Base-by-base conservation (phyloP, 2,113 vertebrate genomes). In the Oreocharis arfaki region DNA sequence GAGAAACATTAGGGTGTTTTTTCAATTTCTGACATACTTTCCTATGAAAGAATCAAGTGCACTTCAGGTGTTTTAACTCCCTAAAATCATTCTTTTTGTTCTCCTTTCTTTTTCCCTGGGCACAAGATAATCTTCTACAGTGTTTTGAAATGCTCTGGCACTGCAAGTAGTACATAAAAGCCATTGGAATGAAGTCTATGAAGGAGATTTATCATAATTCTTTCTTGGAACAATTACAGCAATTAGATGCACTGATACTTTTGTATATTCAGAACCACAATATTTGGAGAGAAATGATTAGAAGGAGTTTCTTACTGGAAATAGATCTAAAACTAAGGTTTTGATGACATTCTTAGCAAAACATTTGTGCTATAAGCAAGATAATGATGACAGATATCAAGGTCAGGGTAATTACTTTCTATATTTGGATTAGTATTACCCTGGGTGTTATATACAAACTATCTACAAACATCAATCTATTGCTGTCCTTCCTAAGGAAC, bases 371-470 rank as follows among this genome's bases (percentile, higher is more conserved):
- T 90, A 56, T 91, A 92, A 97, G 91, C 71, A 95, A 96, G 75
- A 93, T 96, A 98, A 96, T 95, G 93, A 97, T 95, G 96, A 97
- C 93, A 97, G 77, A 93, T 96, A 94, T 60, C 96, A 98, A 98
- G 97, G 97, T 98, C 97, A 98, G 84, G 87, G 86, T 90, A 96
- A 97, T 98, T 97, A 96, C 56, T 85, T 96, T 97, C 95, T 96
- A 93, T 98, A 97, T 96, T 93, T 97, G 90, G 93, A 85, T 97
- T 96, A 94, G 80, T 95, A 95, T 97, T 97, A 96, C 83, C 89
- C 88, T 79, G 67, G 35, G 41, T 81, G 82, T 95, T 64, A 71
- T 32, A 93, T 57, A 84, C 49, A 96, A 92, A 42, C 84, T 95
- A 65, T 84, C 87, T 80, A 82, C 87, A 90, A 93, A 73, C 82